Evolutionary conservation across 1,140 invertebrate genomes (phyloP).

Genomic region (Drosophila repletoides): DNA sequence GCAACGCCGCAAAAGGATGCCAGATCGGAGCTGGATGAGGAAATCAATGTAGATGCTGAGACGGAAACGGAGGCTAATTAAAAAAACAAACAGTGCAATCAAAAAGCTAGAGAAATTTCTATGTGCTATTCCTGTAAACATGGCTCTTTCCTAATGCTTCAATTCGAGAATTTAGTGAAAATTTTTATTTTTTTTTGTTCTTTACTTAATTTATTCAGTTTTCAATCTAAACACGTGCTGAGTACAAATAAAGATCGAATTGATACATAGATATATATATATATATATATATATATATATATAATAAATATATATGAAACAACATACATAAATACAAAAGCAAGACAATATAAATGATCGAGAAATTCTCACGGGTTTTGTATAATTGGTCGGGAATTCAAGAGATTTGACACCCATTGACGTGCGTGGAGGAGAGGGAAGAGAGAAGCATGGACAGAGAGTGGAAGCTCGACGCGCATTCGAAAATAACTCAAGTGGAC

Average conservation of each 20-base stretch:
- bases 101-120: not conserved
- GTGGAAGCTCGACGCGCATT: slow-evolving; percentile 46
- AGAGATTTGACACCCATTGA: slow-evolving; percentile 60
- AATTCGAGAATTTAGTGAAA: slow-evolving; percentile 70
- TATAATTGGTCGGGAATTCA: slow-evolving; percentile 74
- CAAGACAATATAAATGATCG: slow-evolving; percentile 33
- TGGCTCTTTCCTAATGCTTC: slow-evolving; percentile 61
- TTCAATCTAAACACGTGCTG: slow-evolving; percentile 47
- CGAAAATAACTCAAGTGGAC: slow-evolving; percentile 79
- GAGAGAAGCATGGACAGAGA: not conserved
- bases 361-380: slow-evolving; percentile 74
- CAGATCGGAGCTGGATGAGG: slow-evolving; percentile 84
- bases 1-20: slow-evolving; percentile 25
- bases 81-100: slow-evolving; percentile 25
- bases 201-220: slow-evolving; percentile 70
- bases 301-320: not conserved
- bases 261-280: slow-evolving; percentile 8
- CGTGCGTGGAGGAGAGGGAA: not conserved
- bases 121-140: slow-evolving; percentile 1
- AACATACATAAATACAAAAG: slow-evolving; percentile 15
- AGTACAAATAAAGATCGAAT: slow-evolving; percentile 71
- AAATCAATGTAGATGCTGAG: slow-evolving; percentile 87
- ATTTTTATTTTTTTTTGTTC: too few species aligned
- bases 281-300: not conserved
- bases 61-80: slow-evolving; percentile 27